Conservation (phyloP, 2,888 invertebrate genomes). For the Osmoderma eremita region DNA sequence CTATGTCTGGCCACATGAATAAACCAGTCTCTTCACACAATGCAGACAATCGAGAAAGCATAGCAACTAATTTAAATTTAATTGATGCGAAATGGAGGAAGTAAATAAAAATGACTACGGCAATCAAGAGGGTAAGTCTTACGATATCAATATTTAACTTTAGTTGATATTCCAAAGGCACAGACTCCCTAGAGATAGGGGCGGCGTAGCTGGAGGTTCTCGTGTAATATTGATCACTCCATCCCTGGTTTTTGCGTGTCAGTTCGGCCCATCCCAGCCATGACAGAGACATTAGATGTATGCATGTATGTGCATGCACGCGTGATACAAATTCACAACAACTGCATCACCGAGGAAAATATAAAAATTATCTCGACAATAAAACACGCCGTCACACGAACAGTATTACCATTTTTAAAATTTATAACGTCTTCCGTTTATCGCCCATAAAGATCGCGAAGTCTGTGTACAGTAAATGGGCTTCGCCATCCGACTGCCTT, state of each 20-base stretch:
- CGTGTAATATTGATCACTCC: conserved; percentile 61
- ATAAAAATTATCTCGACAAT: conserved; percentile 40
- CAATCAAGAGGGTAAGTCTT: conserved; percentile 47
- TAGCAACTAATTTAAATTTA: conserved; percentile 30
- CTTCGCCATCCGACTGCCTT: background rate
- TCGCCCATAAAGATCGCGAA: conserved; percentile 31
- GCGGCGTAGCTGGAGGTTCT: conserved; percentile 57
- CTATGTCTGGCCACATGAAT: too few species aligned
- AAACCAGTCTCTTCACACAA: background rate
- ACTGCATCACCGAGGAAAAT: conserved; percentile 33
- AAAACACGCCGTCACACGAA: conserved; percentile 36
- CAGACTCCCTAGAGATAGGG: conserved; percentile 56
- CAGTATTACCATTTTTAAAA: conserved; percentile 25
- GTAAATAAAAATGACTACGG: conserved; percentile 31
- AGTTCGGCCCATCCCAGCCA: conserved; percentile 47
- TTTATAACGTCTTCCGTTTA: conserved; percentile 33
- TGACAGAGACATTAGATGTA: conserved; percentile 47
- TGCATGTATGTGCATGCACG: conserved; percentile 44
- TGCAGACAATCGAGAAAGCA: background rate
- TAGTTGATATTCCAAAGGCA: conserved; percentile 58
- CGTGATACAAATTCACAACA: conserved; percentile 38
- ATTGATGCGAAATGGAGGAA: conserved; percentile 31
- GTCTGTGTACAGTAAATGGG: conserved; percentile 13
- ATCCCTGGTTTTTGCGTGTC: conserved; percentile 52
- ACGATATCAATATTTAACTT: conserved; percentile 53